Evolutionary conservation across 2,888 invertebrate genomes (phyloP).

Genomic region (Drosophila dives): DNA sequence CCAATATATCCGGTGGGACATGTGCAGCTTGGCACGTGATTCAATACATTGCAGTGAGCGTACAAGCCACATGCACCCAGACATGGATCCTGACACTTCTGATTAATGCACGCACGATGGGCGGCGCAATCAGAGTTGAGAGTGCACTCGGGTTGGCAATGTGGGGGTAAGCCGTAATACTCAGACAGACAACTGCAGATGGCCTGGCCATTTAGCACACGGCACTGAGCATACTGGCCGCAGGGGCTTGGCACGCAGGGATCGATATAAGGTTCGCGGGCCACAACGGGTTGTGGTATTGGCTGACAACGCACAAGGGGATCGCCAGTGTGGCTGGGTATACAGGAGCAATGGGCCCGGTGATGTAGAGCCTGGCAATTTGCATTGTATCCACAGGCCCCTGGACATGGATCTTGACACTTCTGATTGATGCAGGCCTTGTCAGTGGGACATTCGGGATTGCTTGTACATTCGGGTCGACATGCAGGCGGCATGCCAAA

Average conservation of each 20-base stretch:
- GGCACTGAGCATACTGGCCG: constrained; percentile 89
- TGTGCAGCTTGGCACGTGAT: constrained; percentile 89
- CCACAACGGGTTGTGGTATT: constrained; percentile 70
- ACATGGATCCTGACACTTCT: constrained; percentile 90
- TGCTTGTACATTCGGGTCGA: constrained; percentile 88
- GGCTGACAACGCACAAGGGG: constrained; percentile 89
- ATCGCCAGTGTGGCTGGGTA: constrained; percentile 88
- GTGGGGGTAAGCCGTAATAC: constrained; percentile 89
- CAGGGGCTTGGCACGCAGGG: constrained; percentile 89
- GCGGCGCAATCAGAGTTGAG: constrained; percentile 89
- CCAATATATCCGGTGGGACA: constrained; percentile 89
- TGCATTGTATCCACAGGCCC: constrained; percentile 88
- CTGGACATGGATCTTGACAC: constrained; percentile 87
- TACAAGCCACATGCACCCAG: constrained; percentile 89
- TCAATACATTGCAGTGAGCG: constrained; percentile 90
- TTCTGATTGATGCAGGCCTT: constrained; percentile 87
- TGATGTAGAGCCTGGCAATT: constrained; percentile 87
- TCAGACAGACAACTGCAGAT: constrained; percentile 88
- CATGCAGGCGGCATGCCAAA: constrained; percentile 89
- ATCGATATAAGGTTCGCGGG: constrained; percentile 83
- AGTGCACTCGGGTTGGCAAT: constrained; percentile 90
- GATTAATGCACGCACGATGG: constrained; percentile 88
- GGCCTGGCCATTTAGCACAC: constrained; percentile 87
- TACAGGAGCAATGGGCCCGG: constrained; percentile 87
- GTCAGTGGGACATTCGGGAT: constrained; percentile 87